phyloP scores from a whole-genome alignment of 2,888 invertebrate species.

The Drosophila parthenogenetica region DNA sequence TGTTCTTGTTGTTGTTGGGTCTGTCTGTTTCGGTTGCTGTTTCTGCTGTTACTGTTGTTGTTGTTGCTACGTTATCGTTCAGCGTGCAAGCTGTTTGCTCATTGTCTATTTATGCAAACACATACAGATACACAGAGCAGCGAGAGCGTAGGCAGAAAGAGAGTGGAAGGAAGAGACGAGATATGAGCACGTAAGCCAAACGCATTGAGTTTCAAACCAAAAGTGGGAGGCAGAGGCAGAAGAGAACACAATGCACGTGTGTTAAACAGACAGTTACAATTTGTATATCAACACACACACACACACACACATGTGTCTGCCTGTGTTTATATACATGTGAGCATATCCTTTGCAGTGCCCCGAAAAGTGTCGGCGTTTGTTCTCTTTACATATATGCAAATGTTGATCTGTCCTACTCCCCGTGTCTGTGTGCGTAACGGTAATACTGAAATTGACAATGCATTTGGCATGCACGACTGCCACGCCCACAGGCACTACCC shows the following conservation, averaged over 20 bases:
- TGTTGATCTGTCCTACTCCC: constrained; percentile 57
- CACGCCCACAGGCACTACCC: constrained; percentile 30
- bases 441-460: constrained; percentile 67
- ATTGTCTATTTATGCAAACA: constrained; percentile 80
- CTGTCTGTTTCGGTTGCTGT: constrained; percentile 41
- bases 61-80: constrained; percentile 74
- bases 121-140: constrained; percentile 46
- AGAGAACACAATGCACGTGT: constrained; percentile 61
- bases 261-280: constrained; percentile 76
- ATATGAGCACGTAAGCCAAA: constrained; percentile 71
- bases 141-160: background rate
- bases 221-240: constrained; percentile 3
- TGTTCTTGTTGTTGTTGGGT: constrained; percentile 36
- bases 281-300: constrained; percentile 68
- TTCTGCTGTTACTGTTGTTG: constrained; percentile 22
- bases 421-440: constrained; percentile 34
- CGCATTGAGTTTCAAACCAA: constrained; percentile 48
- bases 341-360: constrained; percentile 35
- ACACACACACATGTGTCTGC: constrained; percentile 20
- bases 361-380: constrained; percentile 61
- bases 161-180: constrained; percentile 8
- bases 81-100: constrained; percentile 81
- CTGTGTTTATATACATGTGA: background rate
- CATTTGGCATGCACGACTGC: constrained; percentile 41
- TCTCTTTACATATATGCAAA: constrained; percentile 45